These are phyloP conservation scores for Ormyrus pomaceus DNA, from an alignment of 2,888 invertebrate species.

Conservation along the genomic window DNA sequence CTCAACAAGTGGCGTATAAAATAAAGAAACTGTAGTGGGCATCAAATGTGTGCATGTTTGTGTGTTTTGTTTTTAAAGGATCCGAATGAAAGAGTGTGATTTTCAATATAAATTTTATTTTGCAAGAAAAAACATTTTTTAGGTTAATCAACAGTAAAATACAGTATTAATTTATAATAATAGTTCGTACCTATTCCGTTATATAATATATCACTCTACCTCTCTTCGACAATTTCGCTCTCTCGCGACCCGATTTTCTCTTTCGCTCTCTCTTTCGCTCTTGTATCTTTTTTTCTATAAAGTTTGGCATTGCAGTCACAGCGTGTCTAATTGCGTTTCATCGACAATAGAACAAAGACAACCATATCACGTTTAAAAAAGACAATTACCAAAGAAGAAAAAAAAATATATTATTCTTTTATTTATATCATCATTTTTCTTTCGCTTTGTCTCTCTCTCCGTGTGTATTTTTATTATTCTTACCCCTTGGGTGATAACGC, in stretches of 20 bases:
- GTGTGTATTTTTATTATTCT: neutral
- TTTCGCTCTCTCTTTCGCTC: neutral
- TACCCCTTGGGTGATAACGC: slow-evolving; percentile 30
- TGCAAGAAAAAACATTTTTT: slow-evolving; percentile 58
- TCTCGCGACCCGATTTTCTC: slow-evolving; percentile 12
- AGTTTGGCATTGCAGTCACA: slow-evolving; percentile 58
- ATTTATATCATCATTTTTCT: slow-evolving; percentile 51
- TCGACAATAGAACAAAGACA: slow-evolving; percentile 52
- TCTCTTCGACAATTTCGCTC: slow-evolving; percentile 33
- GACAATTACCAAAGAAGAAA: slow-evolving; percentile 44
- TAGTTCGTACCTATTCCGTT: slow-evolving; percentile 57
- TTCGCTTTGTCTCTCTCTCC: slow-evolving; percentile 46
- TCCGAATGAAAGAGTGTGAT: slow-evolving; percentile 50
- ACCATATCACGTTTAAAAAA: slow-evolving; percentile 52
- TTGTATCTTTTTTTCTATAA: slow-evolving; percentile 36
- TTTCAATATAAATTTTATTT: slow-evolving; percentile 58
- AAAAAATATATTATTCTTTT: slow-evolving; percentile 50
- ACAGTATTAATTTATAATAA: slow-evolving; percentile 57
- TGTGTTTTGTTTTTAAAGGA: slow-evolving; percentile 16
- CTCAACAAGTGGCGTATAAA: too few species aligned
- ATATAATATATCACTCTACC: slow-evolving; percentile 54
- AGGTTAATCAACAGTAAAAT: slow-evolving; percentile 59
- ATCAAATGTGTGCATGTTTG: too few species aligned
- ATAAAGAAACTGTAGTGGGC: too few species aligned
- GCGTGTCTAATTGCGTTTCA: slow-evolving; percentile 56